phyloP scores from a whole-genome alignment of 2,113 vertebrate genomes.

The Nesoenas mayeri region DNA sequence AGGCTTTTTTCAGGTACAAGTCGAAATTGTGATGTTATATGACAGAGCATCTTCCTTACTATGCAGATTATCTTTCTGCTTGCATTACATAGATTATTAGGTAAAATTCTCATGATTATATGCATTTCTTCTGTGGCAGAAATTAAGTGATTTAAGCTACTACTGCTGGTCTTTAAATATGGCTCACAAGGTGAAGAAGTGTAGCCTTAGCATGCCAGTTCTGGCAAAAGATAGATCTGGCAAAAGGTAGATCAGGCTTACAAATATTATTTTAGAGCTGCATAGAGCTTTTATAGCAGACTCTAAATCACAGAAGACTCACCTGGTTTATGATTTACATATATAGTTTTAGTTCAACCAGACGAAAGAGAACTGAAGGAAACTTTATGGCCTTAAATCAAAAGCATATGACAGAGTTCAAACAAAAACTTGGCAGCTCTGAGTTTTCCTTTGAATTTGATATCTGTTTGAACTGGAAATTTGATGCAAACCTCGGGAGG shows the following conservation, averaged over 20 bases:
- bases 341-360: neutral
- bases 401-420: neutral
- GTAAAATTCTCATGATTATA: neutral
- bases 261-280: neutral
- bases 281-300: neutral
- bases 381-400: conserved; percentile 24
- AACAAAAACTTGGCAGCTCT: neutral
- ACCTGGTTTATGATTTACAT: neutral
- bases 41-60: neutral
- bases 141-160: conserved; percentile 30
- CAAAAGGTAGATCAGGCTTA: neutral
- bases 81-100: neutral
- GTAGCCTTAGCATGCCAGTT: neutral
- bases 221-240: neutral
- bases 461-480: conserved; percentile 36
- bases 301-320: neutral
- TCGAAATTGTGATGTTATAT: neutral
- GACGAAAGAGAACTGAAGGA: neutral
- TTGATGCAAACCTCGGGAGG: conserved; percentile 20
- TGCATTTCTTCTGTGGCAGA: neutral
- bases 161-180: conserved; percentile 6
- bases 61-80: neutral
- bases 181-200: neutral
- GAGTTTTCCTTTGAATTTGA: conserved; percentile 28
- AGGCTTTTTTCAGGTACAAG: neutral